Conservation (phyloP, 2,113 vertebrate species). For the Uria lomvia region DNA sequence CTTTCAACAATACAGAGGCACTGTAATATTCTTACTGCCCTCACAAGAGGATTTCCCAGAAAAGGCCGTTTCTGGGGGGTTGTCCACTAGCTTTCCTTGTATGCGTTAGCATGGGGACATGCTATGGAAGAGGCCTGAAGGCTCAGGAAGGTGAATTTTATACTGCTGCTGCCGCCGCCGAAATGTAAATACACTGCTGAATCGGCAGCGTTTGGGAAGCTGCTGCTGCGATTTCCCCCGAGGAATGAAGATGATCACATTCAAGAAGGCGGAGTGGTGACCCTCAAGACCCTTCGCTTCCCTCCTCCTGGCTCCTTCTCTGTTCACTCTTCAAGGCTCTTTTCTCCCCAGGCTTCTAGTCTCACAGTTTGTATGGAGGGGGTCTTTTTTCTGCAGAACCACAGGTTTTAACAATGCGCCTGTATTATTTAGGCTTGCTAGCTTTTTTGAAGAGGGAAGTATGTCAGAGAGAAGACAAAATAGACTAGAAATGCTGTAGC, state of each 20-base stretch:
- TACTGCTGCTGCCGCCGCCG: fast-evolving
- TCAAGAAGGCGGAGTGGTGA: background rate
- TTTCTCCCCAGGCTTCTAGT: background rate
- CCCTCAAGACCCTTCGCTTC: background rate
- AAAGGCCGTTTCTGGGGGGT: background rate
- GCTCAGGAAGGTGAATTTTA: background rate
- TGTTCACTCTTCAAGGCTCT: background rate
- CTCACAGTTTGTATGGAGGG: background rate
- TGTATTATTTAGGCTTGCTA: background rate
- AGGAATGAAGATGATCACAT: background rate
- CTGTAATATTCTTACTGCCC: background rate
- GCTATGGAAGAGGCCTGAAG: background rate
- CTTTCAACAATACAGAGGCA: background rate
- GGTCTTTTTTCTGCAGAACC: background rate
- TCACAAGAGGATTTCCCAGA: background rate
- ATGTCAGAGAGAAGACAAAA: background rate
- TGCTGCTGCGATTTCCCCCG: background rate
- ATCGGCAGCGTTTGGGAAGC: background rate
- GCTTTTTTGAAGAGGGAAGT: background rate
- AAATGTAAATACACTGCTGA: background rate
- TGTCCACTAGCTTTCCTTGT: background rate
- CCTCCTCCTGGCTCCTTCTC: background rate
- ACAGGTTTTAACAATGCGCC: background rate
- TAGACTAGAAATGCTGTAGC: background rate
- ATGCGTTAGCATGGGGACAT: fast-evolving